Base-by-base conservation (phyloP, 2,113 vertebrate genomes). In the Pyxicephalus adspersus region DNA sequence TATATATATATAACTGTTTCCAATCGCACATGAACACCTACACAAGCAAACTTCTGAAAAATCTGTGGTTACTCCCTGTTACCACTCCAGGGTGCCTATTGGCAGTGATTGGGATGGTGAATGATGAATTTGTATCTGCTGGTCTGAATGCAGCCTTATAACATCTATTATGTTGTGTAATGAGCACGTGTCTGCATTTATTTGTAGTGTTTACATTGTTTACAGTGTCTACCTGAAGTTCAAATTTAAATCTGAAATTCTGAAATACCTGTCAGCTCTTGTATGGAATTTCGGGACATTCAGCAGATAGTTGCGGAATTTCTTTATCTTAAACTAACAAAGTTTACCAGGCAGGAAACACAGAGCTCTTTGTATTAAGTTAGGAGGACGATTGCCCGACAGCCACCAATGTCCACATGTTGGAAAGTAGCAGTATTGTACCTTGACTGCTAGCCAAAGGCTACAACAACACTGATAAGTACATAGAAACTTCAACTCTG, bases 251-350 rank as follows among this genome's bases (percentile, higher is more conserved):
- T 45, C 9, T 45, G 38, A 8, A 45, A 1, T 45, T 45, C 15
- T 45, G 9, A 6, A 45, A 8, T 45, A 22, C n/a, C 57, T 58
- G 57, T 60, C 15, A 34, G 5, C n/a, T 38, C 28, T 74, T 72
- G 67, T 5, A 6, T 28, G 20, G 54, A 38, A 22, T 2, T 8
- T 52, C 26, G 58, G 25, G 19, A 45, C 54, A 80, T 61, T 38
- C 19, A 38, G 28, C 28, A 55, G 55, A 61, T 26, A 51, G 54
- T 71, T 57, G 25, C 60, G 77, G 77, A 80, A 80, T 80, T 66
- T 80, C 29, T 65, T 80, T 80, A 80, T 80, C 77, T 80, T 71
- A 60, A 80, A 23, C 66, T 23, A 80, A 71, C 66, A 63, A 52
- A 19, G 5, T 22, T 61, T 50, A 50, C 25, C 50, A 80, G 34